Conservation (phyloP, 2,113 vertebrate genomes). For the Apodemus speciosus region DNA sequence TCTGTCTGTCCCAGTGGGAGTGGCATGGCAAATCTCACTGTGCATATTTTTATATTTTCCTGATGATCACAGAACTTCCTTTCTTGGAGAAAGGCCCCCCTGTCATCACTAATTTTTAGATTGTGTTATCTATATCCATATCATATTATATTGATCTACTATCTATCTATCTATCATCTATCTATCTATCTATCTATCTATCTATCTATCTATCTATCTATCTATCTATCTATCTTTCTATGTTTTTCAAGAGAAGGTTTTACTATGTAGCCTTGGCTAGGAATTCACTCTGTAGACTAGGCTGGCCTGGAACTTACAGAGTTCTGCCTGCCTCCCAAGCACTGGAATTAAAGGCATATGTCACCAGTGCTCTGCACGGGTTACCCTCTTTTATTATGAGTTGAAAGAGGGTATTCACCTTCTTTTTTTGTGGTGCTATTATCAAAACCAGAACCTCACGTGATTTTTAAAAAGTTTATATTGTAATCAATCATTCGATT, state of each 20-base stretch:
- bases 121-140: not conserved
- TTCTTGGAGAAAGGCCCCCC: conserved; percentile 27
- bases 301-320: not conserved
- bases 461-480: not conserved
- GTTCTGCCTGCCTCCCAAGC: not conserved
- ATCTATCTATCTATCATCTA: too few species aligned
- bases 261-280: not conserved
- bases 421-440: not conserved
- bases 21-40: not conserved
- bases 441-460: not conserved
- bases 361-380: not conserved
- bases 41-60: not conserved
- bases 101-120: conserved; percentile 8
- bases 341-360: not conserved
- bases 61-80: not conserved
- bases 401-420: not conserved
- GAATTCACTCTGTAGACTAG: not conserved
- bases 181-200: not conserved
- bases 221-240: not conserved
- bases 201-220: not conserved
- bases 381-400: conserved; percentile 14
- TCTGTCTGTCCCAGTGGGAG: not conserved
- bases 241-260: not conserved
- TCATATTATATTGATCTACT: too few species aligned
- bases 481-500: not conserved